Conservation (phyloP, 2,797 vertebrate species). For the Lithobates pipiens region DNA sequence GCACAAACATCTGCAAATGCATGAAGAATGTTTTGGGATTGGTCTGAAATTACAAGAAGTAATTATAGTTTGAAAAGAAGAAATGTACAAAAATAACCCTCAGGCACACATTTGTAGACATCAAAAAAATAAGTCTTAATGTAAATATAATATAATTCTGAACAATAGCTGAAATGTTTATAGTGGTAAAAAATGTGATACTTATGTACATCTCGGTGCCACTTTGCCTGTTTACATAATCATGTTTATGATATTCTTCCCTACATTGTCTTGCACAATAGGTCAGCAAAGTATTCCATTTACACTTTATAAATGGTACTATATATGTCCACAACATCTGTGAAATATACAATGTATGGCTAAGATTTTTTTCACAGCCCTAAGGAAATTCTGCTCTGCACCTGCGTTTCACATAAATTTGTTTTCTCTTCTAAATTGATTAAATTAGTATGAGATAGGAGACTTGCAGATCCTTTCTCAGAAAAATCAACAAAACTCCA, state of each 20-base stretch:
- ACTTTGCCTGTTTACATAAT: constrained; percentile 21
- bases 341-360: constrained; percentile 8
- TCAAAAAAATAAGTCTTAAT: neutral
- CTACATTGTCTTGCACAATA: constrained; percentile 29
- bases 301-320: constrained; percentile 13
- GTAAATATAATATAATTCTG: constrained; percentile 10
- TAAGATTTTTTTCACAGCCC: neutral
- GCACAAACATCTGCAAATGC: neutral
- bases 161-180: neutral
- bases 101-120: constrained; percentile 15
- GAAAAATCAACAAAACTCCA: neutral
- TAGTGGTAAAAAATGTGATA: constrained; percentile 7
- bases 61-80: constrained; percentile 20
- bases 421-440: neutral
- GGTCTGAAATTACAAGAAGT: constrained; percentile 30
- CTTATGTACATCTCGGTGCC: constrained; percentile 19
- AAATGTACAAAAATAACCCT: neutral
- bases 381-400: neutral
- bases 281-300: constrained; percentile 1
- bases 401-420: neutral
- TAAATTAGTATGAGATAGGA: neutral
- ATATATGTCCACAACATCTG: constrained; percentile 38
- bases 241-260: constrained; percentile 22
- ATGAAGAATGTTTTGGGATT: constrained; percentile 17
- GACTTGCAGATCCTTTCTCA: neutral